Evolutionary conservation across 2,113 vertebrate genomes (phyloP), one percentile per base, ranked within the genome.

Genomic region (Heloderma charlesbogerti): DNA sequence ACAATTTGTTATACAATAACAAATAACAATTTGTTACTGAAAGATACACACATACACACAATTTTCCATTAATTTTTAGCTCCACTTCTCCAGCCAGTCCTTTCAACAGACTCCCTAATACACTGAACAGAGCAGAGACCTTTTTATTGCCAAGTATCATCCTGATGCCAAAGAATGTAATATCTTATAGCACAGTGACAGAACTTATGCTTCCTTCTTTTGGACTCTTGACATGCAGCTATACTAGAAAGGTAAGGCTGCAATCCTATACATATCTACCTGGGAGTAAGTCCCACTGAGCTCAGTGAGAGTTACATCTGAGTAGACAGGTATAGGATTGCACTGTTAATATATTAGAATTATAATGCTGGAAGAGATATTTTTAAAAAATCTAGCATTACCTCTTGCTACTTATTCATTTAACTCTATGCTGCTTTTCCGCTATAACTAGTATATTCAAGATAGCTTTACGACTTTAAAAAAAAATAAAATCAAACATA

Each of bases 181-280:
- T 69, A 88, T 90, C 85, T 87, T 77, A 77, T 34, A 93, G 80
- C 40, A 92, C 88, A 83, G 40, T n/a, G 54, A 84, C 84, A 85
- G 34, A 51, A n/a, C 43, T 48, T 45, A 29, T n/a, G n/a, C 31
- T 15, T 8, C n/a, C 27, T 0, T 88, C 88, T 2, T 20, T 37
- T n/a, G n/a, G 60, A 15, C 66, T 88, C 48, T 40, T 67, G 45
- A 43, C 79, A 93, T 72, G 31, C 87, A 92, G 84, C 79, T n/a
- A n/a, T n/a, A n/a, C n/a, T n/a, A n/a, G n/a, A n/a, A n/a, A n/a
- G n/a, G n/a, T n/a, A n/a, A n/a, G n/a, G n/a, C n/a, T n/a, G n/a
- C n/a, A n/a, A n/a, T n/a, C n/a, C n/a, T n/a, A n/a, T n/a, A n/a
- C n/a, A n/a, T n/a, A n/a, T n/a, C n/a, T n/a, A n/a, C n/a, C n/a